Evolutionary conservation across 1,140 invertebrate genomes (phyloP).

Genomic region (Rhyzopertha dominica): DNA sequence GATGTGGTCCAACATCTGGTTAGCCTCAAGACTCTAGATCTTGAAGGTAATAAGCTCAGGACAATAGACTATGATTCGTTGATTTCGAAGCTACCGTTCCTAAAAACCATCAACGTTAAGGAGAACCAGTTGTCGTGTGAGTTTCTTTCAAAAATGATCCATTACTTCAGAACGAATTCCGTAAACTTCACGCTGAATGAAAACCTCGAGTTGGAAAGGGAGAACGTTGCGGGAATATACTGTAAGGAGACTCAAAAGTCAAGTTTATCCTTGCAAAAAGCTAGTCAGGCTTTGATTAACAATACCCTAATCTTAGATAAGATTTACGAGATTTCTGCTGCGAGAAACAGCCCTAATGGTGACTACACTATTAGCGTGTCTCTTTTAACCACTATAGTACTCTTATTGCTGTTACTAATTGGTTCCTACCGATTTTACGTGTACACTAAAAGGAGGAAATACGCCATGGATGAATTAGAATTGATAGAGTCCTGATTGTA

Average conservation of each 20-base stretch:
- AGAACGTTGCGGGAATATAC: slow-evolving; percentile 40
- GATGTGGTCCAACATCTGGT: slow-evolving; percentile 26
- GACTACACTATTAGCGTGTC: too few relatives aligned
- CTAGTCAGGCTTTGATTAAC: too few relatives aligned
- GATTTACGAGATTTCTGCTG: too few relatives aligned
- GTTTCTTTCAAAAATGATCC: slow-evolving; percentile 30
- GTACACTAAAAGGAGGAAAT: slow-evolving; percentile 29
- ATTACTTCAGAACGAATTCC: slow-evolving; percentile 29
- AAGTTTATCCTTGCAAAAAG: too few relatives aligned
- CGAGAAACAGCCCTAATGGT: too few relatives aligned
- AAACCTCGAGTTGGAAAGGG: slow-evolving; percentile 25
- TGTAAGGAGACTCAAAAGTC: too few relatives aligned
- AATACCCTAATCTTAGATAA: too few relatives aligned
- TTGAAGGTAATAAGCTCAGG: slow-evolving; percentile 32
- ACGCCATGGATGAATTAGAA: slow-evolving; percentile 37
- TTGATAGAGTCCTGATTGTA: slow-evolving; percentile 29
- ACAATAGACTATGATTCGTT: slow-evolving; percentile 36
- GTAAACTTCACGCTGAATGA: slow-evolving; percentile 35
- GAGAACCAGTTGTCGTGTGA: slow-evolving; percentile 36
- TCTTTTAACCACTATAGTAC: slow-evolving; percentile 2
- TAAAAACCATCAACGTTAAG: slow-evolving; percentile 34
- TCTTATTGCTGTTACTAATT: slow-evolving; percentile 12
- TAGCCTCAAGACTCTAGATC: slow-evolving; percentile 30
- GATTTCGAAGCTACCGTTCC: slow-evolving; percentile 28
- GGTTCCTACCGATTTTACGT: slow-evolving; percentile 24